A percentile compares a stretch with the other conserved stretches of the same genome.
These are phyloP conservation scores for Holothuria glaberrima DNA, from an alignment of 35 echinoderm and acorn worm genomes.

Conservation along the genomic window DNA sequence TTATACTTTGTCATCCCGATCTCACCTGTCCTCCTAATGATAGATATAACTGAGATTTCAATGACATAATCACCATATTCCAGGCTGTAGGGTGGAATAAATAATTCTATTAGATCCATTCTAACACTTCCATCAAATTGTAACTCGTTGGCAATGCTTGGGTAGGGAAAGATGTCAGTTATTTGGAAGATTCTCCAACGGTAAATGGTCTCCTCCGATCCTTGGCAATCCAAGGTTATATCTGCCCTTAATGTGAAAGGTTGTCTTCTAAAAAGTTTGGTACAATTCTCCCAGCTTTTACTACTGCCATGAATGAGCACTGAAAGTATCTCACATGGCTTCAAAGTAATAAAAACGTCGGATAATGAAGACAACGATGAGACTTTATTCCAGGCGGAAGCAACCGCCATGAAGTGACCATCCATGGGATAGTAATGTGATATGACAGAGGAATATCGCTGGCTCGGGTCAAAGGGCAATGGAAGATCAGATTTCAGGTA, in stretches of 20 bases:
- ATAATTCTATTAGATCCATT: slow-evolving; percentile 60
- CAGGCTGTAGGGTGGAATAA: slow-evolving; percentile 71
- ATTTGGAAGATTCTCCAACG: slow-evolving; percentile 78
- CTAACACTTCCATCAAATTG: slow-evolving; percentile 46
- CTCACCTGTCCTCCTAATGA: slow-evolving; percentile 66
- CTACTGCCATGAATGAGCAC: slow-evolving; percentile 58
- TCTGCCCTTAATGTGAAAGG: slow-evolving; percentile 50
- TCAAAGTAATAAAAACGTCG: slow-evolving; percentile 61
- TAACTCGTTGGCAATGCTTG: slow-evolving; percentile 62
- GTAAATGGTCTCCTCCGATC: slow-evolving; percentile 42
- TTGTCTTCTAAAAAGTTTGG: slow-evolving; percentile 50
- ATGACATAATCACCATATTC: slow-evolving; percentile 85
- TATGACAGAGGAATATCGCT: slow-evolving; percentile 57
- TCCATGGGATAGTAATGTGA: slow-evolving; percentile 54
- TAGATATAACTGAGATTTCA: slow-evolving; percentile 52
- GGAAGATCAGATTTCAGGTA: slow-evolving; percentile 61
- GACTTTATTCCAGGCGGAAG: slow-evolving; percentile 61
- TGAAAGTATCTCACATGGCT: slow-evolving; percentile 62
- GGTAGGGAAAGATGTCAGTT: slow-evolving; percentile 59
- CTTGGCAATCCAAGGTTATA: slow-evolving; percentile 56
- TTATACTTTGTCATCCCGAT: slow-evolving; percentile 65
- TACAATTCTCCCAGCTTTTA: slow-evolving; percentile 44
- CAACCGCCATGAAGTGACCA: slow-evolving; percentile 56
- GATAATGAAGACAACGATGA: slow-evolving; percentile 34
- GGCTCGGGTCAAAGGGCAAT: slow-evolving; percentile 71